Conservation (phyloP, 2,797 vertebrate species). For the Carduelis carduelis region DNA sequence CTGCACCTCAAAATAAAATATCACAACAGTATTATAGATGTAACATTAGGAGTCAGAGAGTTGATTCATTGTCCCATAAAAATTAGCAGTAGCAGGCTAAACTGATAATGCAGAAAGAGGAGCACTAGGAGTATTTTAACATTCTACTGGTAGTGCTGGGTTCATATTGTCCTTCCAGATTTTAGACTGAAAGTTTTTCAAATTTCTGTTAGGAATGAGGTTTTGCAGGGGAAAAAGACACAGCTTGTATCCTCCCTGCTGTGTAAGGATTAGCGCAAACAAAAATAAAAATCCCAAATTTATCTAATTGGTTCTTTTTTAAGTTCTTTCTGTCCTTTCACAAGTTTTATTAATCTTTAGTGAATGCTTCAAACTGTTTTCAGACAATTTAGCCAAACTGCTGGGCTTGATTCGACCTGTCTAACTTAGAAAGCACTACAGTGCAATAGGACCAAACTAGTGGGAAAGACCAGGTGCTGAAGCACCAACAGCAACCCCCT, state of each 20-base stretch:
- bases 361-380: not conserved
- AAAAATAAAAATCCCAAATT: not conserved
- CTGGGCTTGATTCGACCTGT: not conserved
- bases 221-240: not conserved
- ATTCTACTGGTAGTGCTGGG: not conserved
- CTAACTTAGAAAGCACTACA: not conserved
- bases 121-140: not conserved
- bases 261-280: not conserved
- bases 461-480: not conserved
- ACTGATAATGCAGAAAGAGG: not conserved
- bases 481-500: not conserved
- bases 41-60: not conserved
- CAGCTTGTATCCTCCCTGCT: not conserved
- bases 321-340: not conserved
- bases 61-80: not conserved
- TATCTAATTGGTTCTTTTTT: not conserved
- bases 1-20: not conserved
- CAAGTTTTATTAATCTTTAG: not conserved
- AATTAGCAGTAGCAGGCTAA: not conserved
- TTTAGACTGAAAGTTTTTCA: not conserved
- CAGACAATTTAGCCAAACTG: not conserved
- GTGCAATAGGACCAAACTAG: not conserved
- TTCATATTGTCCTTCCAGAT: not conserved
- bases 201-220: not conserved
- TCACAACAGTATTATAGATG: not conserved